Evolutionary conservation across 2,797 vertebrate species (phyloP), one percentile per base, ranked within the genome.

Genomic region (Sebastes goodei): DNA sequence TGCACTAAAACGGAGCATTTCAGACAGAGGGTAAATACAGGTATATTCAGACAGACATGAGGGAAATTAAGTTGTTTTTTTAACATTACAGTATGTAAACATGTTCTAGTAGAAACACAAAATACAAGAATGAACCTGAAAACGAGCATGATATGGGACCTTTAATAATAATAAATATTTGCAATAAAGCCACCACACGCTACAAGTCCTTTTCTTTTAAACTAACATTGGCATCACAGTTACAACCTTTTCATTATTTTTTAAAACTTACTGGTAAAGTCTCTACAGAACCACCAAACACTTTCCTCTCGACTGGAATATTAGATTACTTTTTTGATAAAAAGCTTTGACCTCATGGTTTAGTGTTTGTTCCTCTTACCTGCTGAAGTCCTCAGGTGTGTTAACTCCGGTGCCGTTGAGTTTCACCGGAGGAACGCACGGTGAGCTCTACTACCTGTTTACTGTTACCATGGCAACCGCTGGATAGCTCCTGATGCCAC

Each of bases 401-500:
- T 21, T 17, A 6, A 55, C 63, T 62, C 30, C 8, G 30, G 57
- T 56, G 64, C 32, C 49, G 35, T 30, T 67, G 35, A 66, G 29
- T 70, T 80, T 81, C 68, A 82, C 55, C 3, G 11, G 76, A 81
- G 53, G 29, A 64, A 35, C 27, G 0, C 57, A 61, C 59, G 11
- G n/a, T 49, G 46, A n/a, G 5, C 15, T 64, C 9, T n/a, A n/a
- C 55, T 7, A 74, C 64, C 30, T 78, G 76, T 87, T 78, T 86
- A 53, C 11, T 30, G 85, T 90, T 78, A 27, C 89, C 73, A 75
- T 80, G 80, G 75, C 66, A 84, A 88, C 87, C 5, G 0, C 8
- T 10, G 25, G 23, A n/a, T 4, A n/a, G 27, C 17, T 35, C 10
- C 7, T 12, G 5, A 42, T 6, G 49, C 33, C 5, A 46, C 29